phyloP scores from a whole-genome alignment of 2,797 vertebrate species.

The Lophura swinhoii region DNA sequence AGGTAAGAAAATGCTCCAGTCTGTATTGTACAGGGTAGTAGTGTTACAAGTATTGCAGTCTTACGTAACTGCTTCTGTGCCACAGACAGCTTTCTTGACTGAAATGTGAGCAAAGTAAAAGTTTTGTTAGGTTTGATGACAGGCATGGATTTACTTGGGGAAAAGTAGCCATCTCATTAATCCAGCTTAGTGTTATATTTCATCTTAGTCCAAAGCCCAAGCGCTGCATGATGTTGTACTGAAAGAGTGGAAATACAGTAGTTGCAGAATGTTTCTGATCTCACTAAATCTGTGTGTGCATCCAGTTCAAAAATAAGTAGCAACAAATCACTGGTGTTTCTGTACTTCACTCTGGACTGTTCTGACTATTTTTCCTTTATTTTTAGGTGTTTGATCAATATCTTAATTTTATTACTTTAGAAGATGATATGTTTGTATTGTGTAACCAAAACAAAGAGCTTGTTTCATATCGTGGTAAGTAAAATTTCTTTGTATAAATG shows the following conservation, averaged over 20 bases:
- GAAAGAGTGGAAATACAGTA: neutral
- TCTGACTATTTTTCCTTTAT: conserved; percentile 20
- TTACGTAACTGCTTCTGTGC: neutral
- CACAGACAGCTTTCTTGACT: neutral
- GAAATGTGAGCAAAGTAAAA: neutral
- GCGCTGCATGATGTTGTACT: neutral
- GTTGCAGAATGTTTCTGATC: neutral
- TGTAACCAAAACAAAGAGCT: conserved; percentile 97
- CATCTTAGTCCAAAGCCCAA: neutral
- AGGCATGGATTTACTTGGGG: neutral
- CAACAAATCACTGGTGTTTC: neutral
- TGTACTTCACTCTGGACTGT: neutral
- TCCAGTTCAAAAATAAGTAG: neutral
- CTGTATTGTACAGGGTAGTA: neutral
- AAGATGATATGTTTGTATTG: conserved; percentile 97
- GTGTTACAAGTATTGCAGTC: neutral
- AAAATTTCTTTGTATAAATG: neutral
- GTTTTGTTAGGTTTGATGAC: neutral
- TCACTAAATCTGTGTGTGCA: neutral
- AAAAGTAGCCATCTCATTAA: neutral
- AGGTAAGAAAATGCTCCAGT: conserved; percentile 81
- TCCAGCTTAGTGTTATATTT: neutral
- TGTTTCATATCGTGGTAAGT: conserved; percentile 94
- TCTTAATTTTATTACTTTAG: conserved; percentile 98
- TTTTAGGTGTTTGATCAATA: conserved; percentile 97